A percentile compares a stretch with the other conserved stretches of the same genome.
phyloP scores from a whole-genome alignment of 2,113 vertebrate species.

The Phaethornis superciliosus region DNA sequence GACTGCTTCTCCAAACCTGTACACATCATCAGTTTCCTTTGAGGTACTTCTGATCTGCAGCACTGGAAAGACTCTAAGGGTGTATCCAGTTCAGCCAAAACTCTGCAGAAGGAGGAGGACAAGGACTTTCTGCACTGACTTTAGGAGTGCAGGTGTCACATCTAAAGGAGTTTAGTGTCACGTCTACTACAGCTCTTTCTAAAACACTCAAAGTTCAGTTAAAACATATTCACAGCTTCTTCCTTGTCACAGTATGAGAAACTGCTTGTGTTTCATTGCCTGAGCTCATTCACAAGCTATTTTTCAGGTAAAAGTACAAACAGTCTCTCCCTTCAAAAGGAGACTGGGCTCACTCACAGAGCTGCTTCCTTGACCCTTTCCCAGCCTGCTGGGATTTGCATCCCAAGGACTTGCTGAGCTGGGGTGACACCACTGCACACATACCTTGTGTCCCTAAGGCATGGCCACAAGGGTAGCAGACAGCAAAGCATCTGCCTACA shows the following conservation, averaged over 20 bases:
- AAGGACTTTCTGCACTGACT: not conserved
- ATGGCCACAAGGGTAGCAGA: not conserved
- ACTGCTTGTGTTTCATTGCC: not conserved
- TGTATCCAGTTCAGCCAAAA: not conserved
- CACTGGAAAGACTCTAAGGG: not conserved
- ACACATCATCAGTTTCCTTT: fast-evolving
- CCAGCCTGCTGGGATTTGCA: not conserved
- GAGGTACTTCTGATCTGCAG: not conserved
- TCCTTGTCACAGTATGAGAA: not conserved
- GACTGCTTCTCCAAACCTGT: not conserved
- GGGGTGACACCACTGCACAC: not conserved
- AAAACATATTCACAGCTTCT: not conserved
- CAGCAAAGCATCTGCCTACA: not conserved
- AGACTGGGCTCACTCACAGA: not conserved
- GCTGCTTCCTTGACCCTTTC: not conserved
- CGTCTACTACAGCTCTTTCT: not conserved
- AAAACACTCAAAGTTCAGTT: not conserved
- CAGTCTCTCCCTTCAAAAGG: not conserved
- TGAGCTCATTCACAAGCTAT: not conserved
- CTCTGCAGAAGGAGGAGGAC: not conserved
- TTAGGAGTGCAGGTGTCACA: not conserved
- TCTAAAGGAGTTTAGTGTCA: not conserved
- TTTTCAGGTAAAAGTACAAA: not conserved
- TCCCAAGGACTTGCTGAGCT: not conserved
- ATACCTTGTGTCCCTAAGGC: not conserved